Base-by-base conservation (phyloP, 2,888 invertebrate species). In the Drosophila ustulata region DNA sequence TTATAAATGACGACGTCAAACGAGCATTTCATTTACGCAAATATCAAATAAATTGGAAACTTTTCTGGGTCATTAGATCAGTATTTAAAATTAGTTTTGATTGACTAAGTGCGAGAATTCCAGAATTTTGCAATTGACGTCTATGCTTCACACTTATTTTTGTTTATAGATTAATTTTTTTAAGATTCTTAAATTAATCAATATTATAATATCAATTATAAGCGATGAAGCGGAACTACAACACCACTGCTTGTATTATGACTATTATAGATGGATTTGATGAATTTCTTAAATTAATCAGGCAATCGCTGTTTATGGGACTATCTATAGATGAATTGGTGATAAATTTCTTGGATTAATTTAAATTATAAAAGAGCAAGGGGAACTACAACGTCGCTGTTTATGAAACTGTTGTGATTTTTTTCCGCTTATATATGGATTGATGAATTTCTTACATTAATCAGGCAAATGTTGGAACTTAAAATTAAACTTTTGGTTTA, bases 381-480 rank as follows among this genome's bases (percentile, higher is more conserved):
- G 18, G 18, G 18, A 18, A 18, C 18, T 18, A 18, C 18, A 18
- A 18, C 18, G 18, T 18, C 1, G 18, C 18, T 18, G 18, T 18
- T 18, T 18, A 18, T 18, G 18, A 18, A 18, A 18, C 18, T 18
- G 18, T 18, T 18, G 18, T 18, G 18, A 18, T 18, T 18, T 18
- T 18, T 18, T 18, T 18, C 18, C 18, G 18, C 18, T 18, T 18
- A 18, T 18, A 18, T 18, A 18, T 18, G 18, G 18, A 18, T 18
- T 18, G 18, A 18, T 18, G 3, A 8, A 28, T 28, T 34, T 34
- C 50, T 34, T 50, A 50, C n/a, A 6, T 23, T 25, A 50, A 11
- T 47, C 32, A 34, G 50, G 50, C 50, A 34, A 50, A 7, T 50
- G 23, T 50, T 23, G 23, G 23, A 50, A 34, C 32, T 50, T 50